These are phyloP conservation scores for Adrianichthys oophorus DNA, from an alignment of 2,797 vertebrate genomes.

Conservation along the genomic window DNA sequence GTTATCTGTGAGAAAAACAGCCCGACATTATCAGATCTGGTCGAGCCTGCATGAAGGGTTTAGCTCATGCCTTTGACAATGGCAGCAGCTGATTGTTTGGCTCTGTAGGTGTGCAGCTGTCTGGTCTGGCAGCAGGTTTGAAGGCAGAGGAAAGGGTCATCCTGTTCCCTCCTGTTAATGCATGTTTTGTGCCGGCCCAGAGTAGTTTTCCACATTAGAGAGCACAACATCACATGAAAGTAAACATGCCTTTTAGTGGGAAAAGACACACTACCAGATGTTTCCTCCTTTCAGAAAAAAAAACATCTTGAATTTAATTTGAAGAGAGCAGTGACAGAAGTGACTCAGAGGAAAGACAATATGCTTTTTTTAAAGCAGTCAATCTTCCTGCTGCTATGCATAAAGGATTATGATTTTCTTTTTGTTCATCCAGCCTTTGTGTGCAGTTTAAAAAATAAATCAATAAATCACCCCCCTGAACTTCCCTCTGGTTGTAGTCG, in stretches of 20 bases:
- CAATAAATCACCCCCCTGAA: too few relatives aligned
- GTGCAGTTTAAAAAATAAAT: too few relatives aligned
- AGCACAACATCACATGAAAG: constrained; percentile 39
- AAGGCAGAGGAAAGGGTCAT: constrained; percentile 32
- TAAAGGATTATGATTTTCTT: not conserved
- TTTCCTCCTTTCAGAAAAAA: constrained; percentile 50
- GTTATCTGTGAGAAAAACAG: constrained; percentile 16
- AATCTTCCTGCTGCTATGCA: constrained; percentile 19
- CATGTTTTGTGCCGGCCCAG: constrained; percentile 27
- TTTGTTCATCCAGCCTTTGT: not conserved
- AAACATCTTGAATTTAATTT: constrained; percentile 7
- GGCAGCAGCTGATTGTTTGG: constrained; percentile 33
- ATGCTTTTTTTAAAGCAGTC: constrained; percentile 13
- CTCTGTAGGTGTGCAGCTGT: constrained; percentile 19
- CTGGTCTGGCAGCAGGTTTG: constrained; percentile 31
- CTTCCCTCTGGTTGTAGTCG: too few relatives aligned
- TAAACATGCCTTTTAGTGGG: constrained; percentile 29
- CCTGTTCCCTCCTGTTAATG: constrained; percentile 38
- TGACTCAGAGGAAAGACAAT: constrained; percentile 38
- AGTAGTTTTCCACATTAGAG: constrained; percentile 51
- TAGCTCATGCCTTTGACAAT: constrained; percentile 15
- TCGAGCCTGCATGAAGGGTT: not conserved
- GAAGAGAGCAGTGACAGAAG: constrained; percentile 19
- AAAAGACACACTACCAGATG: constrained; percentile 44
- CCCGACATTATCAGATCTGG: not conserved